Evolutionary conservation across 2,888 invertebrate genomes (phyloP).

Genomic region (Sceliomorpha sp.): DNA sequence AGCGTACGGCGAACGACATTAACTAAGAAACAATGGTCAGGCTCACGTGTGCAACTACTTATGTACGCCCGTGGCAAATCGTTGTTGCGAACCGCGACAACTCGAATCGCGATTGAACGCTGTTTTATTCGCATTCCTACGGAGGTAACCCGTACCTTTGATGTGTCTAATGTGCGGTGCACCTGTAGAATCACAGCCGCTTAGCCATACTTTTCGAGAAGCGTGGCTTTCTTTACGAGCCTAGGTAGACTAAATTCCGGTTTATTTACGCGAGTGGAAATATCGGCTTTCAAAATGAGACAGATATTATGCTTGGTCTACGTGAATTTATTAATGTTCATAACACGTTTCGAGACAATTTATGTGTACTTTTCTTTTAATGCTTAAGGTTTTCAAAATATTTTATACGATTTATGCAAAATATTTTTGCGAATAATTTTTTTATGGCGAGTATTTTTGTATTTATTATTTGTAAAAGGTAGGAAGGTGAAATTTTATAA

Average conservation of each 20-base stretch:
- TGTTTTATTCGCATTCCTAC: constrained; percentile 5
- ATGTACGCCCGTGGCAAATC: constrained; percentile 10
- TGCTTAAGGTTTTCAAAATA: no score
- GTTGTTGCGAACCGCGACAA: constrained; percentile 11
- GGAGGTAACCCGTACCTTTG: not conserved
- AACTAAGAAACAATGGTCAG: constrained; percentile 9
- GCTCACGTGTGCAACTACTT: constrained; percentile 1
- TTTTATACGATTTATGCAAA: no score
- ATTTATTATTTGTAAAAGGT: no score
- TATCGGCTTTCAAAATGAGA: no score
- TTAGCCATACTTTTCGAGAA: constrained; percentile 2
- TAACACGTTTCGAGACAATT: no score
- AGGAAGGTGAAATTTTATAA: no score
- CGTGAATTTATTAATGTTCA: no score
- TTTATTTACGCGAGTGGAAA: no score
- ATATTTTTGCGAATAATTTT: no score
- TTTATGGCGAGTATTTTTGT: no score
- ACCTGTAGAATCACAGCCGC: not conserved
- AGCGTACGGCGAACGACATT: not conserved
- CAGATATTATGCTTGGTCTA: no score
- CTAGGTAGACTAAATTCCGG: not conserved
- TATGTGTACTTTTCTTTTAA: no score
- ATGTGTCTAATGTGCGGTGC: constrained; percentile 1
- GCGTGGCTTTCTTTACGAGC: not conserved
- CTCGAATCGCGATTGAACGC: constrained; percentile 6